Conservation (phyloP, 1,140 invertebrate genomes). For the Drosophila subobscura region DNA sequence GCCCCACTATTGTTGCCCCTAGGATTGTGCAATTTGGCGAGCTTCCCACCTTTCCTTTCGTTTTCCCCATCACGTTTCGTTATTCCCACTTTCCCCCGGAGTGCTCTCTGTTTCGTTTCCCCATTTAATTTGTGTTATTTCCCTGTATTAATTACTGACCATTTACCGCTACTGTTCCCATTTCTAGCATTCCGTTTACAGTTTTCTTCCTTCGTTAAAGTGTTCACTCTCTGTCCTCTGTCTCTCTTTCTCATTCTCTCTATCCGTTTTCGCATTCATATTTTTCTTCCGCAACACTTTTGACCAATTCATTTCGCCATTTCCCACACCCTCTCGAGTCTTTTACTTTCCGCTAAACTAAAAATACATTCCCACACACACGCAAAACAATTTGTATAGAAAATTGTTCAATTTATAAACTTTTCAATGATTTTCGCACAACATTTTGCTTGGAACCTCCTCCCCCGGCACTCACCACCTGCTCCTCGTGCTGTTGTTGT, state of each 20-base stretch:
- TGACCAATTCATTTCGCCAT: conserved; percentile 28
- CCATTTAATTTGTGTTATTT: conserved; percentile 60
- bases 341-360: conserved; percentile 44
- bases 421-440: conserved; percentile 57
- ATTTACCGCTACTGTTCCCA: conserved; percentile 59
- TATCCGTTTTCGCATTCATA: conserved; percentile 65
- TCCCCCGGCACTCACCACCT: conserved; percentile 58
- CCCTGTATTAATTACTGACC: conserved; percentile 61
- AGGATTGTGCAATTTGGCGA: conserved; percentile 76
- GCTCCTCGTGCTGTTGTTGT: conserved; percentile 28
- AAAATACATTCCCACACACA: conserved; percentile 59
- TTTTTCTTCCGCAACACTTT: conserved; percentile 56
- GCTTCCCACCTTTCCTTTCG: conserved; percentile 57
- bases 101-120: conserved; percentile 22
- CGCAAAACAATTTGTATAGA: conserved; percentile 52
- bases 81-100: background rate
- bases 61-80: conserved; percentile 3
- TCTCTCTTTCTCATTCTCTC: background rate
- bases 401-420: conserved; percentile 68
- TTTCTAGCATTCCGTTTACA: conserved; percentile 33
- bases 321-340: too few species aligned
- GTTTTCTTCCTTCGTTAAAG: conserved; percentile 35
- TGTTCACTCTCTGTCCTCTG: conserved; percentile 37
- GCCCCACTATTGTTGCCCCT: conserved; percentile 9
- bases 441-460: conserved; percentile 26